A percentile compares a stretch with the other conserved stretches of the same genome.
These are phyloP conservation scores for Scaptomyza polygonia DNA, from an alignment of 2,888 invertebrate species.

Conservation along the genomic window DNA sequence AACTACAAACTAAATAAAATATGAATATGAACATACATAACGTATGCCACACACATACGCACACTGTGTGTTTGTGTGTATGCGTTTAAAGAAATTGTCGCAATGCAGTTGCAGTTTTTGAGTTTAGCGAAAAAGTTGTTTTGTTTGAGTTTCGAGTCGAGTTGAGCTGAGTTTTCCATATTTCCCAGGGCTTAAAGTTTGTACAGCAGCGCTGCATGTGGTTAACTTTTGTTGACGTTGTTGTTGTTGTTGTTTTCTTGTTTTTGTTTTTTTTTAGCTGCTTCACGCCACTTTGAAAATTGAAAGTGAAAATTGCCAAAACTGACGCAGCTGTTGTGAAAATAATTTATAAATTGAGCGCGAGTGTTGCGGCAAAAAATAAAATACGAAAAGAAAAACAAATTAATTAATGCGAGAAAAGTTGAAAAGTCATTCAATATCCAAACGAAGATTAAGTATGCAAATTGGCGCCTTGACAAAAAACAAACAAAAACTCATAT, in stretches of 20 bases:
- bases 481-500: slow-evolving; percentile 9
- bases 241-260: slow-evolving; percentile 14
- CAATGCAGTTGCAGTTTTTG: slow-evolving; percentile 67
- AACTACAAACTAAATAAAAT: slow-evolving; percentile 62
- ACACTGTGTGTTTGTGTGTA: slow-evolving; percentile 1
- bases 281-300: slow-evolving; percentile 36
- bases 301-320: slow-evolving; percentile 57
- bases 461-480: slow-evolving; percentile 45
- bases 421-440: slow-evolving; percentile 37
- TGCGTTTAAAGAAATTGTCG: slow-evolving; percentile 59
- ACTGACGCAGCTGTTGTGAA: slow-evolving; percentile 47
- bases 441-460: slow-evolving; percentile 43
- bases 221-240: slow-evolving; percentile 25
- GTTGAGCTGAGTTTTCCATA: slow-evolving; percentile 38
- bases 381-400: slow-evolving; percentile 3
- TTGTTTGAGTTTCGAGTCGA: slow-evolving; percentile 52
- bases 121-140: slow-evolving; percentile 51
- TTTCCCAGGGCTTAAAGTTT: slow-evolving; percentile 45
- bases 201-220: slow-evolving; percentile 38
- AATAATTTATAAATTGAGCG: slow-evolving; percentile 50
- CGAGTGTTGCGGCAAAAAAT: slow-evolving; percentile 36
- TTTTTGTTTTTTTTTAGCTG: slow-evolving; percentile 10
- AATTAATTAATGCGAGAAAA: slow-evolving; percentile 4
- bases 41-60: slow-evolving; percentile 35
- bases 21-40: slow-evolving; percentile 64